phyloP scores from a whole-genome alignment of 2,888 invertebrate species.

The Ypsolopha sequella region DNA sequence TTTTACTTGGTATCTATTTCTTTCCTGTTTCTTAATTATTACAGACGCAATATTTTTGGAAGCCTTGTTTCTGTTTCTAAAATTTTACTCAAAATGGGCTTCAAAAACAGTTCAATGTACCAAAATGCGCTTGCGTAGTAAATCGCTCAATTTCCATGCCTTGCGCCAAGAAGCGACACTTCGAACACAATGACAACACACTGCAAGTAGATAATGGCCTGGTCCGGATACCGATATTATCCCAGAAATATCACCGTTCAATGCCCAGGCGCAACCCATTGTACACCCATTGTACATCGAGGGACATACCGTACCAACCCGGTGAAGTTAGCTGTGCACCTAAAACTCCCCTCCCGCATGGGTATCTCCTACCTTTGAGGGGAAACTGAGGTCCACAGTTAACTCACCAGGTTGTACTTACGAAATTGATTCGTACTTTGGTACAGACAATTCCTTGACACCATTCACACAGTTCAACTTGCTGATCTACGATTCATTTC shows the following conservation, averaged over 20 bases:
- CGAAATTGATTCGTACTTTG: not conserved
- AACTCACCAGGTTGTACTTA: not conserved
- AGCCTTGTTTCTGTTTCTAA: too few species aligned
- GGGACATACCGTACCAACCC: not conserved
- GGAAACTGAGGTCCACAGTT: not conserved
- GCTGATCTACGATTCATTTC: not conserved
- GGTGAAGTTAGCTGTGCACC: too few species aligned
- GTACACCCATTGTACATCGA: slow-evolving; percentile 13
- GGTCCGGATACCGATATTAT: slow-evolving; percentile 14
- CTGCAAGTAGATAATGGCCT: slow-evolving; percentile 20
- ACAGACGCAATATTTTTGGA: too few species aligned
- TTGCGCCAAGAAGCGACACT: too few species aligned
- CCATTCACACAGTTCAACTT: slow-evolving; percentile 15
- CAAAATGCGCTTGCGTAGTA: too few species aligned
- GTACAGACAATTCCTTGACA: slow-evolving; percentile 28
- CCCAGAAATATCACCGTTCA: slow-evolving; percentile 12
- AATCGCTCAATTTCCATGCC: too few species aligned
- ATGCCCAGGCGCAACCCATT: slow-evolving; percentile 13
- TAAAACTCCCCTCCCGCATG: too few species aligned
- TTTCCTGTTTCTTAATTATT: too few species aligned
- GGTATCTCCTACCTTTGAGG: not conserved
- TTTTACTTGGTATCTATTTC: too few species aligned
- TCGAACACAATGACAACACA: not conserved
- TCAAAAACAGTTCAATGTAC: too few species aligned
- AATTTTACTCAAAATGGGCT: too few species aligned